Percentiles rank a stretch among this genome's conserved stretches.
These are phyloP conservation scores for Myotis vivesi DNA, from an alignment of 2,797 vertebrate species.

Conservation along the genomic window DNA sequence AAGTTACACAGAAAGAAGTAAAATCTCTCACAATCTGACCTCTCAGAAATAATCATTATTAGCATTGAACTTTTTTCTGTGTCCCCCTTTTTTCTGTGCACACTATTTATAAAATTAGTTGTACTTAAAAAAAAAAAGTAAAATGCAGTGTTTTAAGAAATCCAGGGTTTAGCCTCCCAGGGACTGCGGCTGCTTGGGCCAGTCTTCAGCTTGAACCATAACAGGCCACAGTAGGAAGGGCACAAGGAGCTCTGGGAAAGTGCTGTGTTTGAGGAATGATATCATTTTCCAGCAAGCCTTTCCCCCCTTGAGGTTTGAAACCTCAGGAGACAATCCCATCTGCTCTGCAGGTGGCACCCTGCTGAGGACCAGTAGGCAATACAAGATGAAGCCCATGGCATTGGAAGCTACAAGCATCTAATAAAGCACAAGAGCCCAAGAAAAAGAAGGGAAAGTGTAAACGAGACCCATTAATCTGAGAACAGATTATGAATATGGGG, in stretches of 20 bases:
- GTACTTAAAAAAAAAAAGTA: too few species aligned
- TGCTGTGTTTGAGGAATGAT: not conserved
- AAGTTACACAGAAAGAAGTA: too few species aligned
- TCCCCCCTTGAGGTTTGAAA: not conserved
- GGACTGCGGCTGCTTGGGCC: not conserved
- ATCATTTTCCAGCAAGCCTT: not conserved
- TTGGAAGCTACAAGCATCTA: not conserved
- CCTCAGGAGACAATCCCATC: not conserved
- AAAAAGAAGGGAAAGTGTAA: conserved; percentile 87
- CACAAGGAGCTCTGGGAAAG: not conserved
- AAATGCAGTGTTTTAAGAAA: not conserved
- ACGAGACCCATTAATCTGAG: conserved; percentile 84
- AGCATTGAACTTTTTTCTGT: too few species aligned
- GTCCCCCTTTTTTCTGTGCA: too few species aligned
- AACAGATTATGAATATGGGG: conserved; percentile 86
- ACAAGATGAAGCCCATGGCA: not conserved
- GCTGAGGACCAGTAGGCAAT: not conserved
- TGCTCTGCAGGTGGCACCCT: not conserved
- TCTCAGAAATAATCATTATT: too few species aligned
- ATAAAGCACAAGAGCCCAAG: conserved; percentile 75
- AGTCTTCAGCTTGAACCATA: not conserved
- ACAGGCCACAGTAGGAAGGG: not conserved
- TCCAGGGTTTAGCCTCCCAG: too few species aligned
- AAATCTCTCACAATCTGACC: too few species aligned
- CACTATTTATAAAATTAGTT: too few species aligned